Percentiles rank a stretch among this genome's conserved stretches.
phyloP scores from a whole-genome alignment of 2,888 invertebrate genomes.

The Caprella mutica region DNA sequence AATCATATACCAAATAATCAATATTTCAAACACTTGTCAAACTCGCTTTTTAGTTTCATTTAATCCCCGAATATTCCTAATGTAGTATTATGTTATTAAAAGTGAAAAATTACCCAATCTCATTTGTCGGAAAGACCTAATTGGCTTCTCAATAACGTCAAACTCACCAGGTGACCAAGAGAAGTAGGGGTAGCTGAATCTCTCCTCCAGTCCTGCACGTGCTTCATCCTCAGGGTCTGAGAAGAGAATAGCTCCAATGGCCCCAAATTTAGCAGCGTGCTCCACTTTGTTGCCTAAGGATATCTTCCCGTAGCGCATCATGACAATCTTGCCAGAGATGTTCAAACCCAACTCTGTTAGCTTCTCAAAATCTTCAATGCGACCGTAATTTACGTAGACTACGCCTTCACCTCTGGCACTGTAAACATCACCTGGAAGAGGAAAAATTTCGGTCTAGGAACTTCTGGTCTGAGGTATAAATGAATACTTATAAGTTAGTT shows the following conservation, averaged over 20 bases:
- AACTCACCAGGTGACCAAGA: conserved; percentile 37
- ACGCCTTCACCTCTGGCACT: conserved; percentile 34
- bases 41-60: too few species aligned
- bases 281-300: conserved; percentile 42
- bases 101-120: too few species aligned
- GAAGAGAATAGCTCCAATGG: conserved; percentile 42
- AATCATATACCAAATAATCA: too few species aligned
- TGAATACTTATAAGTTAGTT: too few species aligned
- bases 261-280: conserved; percentile 39
- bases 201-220: conserved; percentile 33
- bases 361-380: conserved; percentile 41
- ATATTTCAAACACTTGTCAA: too few species aligned
- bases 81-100: too few species aligned
- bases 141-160: too few species aligned
- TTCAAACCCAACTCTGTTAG: conserved; percentile 38
- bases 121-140: too few species aligned
- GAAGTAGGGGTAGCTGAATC: conserved; percentile 37
- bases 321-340: conserved; percentile 42
- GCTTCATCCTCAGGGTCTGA: conserved; percentile 42
- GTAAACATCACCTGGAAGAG: conserved; percentile 17
- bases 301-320: conserved; percentile 45
- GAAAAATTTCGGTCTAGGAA: too few species aligned
- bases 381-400: conserved; percentile 43
- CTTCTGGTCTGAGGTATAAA: too few species aligned
- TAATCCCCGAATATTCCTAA: too few species aligned